These are phyloP conservation scores for Smithornis capensis DNA, from an alignment of 2,113 vertebrate species.

Conservation along the genomic window DNA sequence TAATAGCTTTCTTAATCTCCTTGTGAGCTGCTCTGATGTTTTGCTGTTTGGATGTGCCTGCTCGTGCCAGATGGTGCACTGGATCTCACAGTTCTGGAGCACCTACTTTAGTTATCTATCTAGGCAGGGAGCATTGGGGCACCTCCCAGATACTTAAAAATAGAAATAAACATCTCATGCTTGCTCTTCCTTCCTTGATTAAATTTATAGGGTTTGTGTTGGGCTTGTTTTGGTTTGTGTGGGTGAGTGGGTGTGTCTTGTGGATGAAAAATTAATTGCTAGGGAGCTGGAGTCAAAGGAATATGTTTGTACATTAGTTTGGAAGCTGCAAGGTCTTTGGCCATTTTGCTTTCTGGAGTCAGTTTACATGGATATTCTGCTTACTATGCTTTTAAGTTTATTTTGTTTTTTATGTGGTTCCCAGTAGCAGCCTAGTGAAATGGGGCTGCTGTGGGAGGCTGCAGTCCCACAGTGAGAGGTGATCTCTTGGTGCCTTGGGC, in stretches of 20 bases:
- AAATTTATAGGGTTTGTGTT: slow-evolving; percentile 15
- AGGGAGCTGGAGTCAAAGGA: background rate
- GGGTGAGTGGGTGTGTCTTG: slow-evolving; percentile 44
- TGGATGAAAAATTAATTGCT: slow-evolving; percentile 2
- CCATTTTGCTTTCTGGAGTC: background rate
- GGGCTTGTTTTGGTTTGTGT: slow-evolving; percentile 55
- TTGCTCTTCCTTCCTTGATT: slow-evolving; percentile 41
- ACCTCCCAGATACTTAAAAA: slow-evolving; percentile 58
- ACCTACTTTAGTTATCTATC: background rate
- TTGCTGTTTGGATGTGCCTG: background rate
- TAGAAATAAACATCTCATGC: slow-evolving; percentile 47
- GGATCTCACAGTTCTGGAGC: slow-evolving; percentile 24
- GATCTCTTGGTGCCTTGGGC: background rate
- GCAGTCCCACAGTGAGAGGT: background rate
- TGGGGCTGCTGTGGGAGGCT: background rate
- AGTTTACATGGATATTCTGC: background rate
- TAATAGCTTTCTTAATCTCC: background rate
- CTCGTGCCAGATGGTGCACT: background rate
- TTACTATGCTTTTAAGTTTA: background rate
- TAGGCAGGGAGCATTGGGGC: background rate
- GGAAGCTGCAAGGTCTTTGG: background rate
- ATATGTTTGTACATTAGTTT: background rate
- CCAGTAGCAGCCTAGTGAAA: background rate
- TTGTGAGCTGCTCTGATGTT: slow-evolving; percentile 15
- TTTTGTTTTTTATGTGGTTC: background rate